Evolutionary conservation across 2,797 vertebrate species (phyloP).

Genomic region (Myiotriccus ornatus): DNA sequence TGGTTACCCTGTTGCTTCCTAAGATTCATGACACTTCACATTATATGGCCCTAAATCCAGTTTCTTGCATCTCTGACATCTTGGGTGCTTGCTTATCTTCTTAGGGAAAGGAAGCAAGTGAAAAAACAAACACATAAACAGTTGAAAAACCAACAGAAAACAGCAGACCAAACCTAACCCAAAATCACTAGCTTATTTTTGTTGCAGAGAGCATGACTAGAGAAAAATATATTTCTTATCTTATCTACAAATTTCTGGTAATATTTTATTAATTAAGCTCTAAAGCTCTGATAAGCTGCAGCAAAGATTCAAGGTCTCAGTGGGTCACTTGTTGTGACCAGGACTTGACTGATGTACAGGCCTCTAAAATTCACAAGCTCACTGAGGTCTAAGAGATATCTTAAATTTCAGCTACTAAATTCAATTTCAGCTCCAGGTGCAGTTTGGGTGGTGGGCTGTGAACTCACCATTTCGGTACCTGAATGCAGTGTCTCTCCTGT

Average conservation of each 20-base stretch:
- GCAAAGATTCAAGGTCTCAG: not conserved
- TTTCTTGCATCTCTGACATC: not conserved
- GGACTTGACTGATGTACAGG: not conserved
- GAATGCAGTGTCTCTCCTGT: not conserved
- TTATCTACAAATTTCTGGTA: not conserved
- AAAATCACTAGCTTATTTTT: not conserved
- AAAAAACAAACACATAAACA: not conserved
- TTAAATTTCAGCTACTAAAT: not conserved
- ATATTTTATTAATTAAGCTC: not conserved
- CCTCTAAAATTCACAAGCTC: not conserved
- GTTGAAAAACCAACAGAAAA: not conserved
- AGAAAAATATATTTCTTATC: not conserved
- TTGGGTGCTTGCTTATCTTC: not conserved
- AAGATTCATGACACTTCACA: not conserved
- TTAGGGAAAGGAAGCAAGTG: not conserved
- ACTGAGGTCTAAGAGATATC: not conserved
- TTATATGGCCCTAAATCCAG: not conserved
- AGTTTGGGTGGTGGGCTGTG: not conserved
- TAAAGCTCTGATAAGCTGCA: not conserved
- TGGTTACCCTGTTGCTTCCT: not conserved
- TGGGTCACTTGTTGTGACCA: not conserved
- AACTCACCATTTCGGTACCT: not conserved
- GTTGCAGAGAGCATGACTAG: not conserved
- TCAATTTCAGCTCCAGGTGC: not conserved
- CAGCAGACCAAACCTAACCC: accelerated